These are phyloP conservation scores for Diprion similis DNA, from an alignment of 1,140 invertebrate species.

Conservation along the genomic window DNA sequence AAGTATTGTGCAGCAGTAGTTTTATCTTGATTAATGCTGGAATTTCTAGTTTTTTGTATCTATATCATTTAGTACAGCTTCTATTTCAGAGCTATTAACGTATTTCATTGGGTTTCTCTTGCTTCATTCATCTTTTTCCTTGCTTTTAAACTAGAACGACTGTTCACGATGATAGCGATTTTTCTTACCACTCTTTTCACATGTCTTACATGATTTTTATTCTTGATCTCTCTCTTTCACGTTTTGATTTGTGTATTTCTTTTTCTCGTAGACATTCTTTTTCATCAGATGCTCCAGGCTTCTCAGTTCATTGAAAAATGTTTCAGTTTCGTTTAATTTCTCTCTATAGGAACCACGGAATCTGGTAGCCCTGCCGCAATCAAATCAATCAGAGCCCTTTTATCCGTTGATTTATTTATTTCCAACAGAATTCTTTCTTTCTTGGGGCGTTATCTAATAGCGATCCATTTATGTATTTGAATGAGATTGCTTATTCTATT, in stretches of 20 bases:
- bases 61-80: too few relatives aligned
- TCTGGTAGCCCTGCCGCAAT: constrained; percentile 18
- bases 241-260: neutral
- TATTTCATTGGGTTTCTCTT: too few relatives aligned
- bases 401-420: constrained; percentile 8
- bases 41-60: too few relatives aligned
- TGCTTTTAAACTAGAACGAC: too few relatives aligned
- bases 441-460: constrained; percentile 22
- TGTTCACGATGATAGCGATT: too few relatives aligned
- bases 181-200: too few relatives aligned
- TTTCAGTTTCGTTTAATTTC: constrained; percentile 11
- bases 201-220: too few relatives aligned
- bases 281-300: neutral
- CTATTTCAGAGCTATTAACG: too few relatives aligned
- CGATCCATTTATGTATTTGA: constrained; percentile 20
- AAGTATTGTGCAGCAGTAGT: too few relatives aligned
- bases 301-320: neutral
- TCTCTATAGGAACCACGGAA: constrained; percentile 19
- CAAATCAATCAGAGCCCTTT: constrained; percentile 7
- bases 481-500: constrained; percentile 13
- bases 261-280: neutral
- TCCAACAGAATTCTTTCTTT: constrained; percentile 8
- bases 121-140: too few relatives aligned
- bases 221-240: neutral
- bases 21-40: too few relatives aligned